Evolutionary conservation across 1,140 invertebrate genomes (phyloP).

Genomic region (Drosophila serrata): DNA sequence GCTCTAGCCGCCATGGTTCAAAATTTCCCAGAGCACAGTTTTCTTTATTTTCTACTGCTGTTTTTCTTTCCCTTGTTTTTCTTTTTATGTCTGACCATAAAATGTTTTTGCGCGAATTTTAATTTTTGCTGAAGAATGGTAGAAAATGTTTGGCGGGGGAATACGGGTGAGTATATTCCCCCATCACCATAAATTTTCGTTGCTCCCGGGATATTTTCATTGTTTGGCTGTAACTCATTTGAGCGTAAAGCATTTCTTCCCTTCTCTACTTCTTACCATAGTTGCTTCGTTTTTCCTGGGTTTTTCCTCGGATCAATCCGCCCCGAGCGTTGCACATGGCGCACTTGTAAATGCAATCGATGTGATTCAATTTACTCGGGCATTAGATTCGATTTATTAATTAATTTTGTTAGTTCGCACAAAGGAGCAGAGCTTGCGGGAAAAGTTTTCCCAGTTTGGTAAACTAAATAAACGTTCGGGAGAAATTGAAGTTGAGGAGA

Average conservation of each 20-base stretch:
- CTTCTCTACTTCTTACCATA: constrained; percentile 15
- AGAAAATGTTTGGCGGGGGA: constrained; percentile 14
- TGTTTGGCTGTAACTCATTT: constrained; percentile 79
- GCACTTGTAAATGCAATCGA: constrained; percentile 65
- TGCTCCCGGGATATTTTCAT: constrained; percentile 56
- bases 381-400: constrained; percentile 78
- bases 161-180: constrained; percentile 2
- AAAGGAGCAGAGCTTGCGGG: constrained; percentile 4
- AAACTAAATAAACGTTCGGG: constrained; percentile 22
- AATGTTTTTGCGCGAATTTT: constrained; percentile 77
- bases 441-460: constrained; percentile 23
- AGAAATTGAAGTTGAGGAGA: not conserved
- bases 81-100: constrained; percentile 73
- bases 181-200: constrained; percentile 42
- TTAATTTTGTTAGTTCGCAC: constrained; percentile 56
- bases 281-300: constrained; percentile 14
- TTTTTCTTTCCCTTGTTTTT: constrained; percentile 16
- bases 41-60: not conserved
- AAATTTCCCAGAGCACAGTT: constrained; percentile 25
- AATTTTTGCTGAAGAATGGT: constrained; percentile 54
- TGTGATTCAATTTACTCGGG: constrained; percentile 63
- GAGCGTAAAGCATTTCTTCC: constrained; percentile 64
- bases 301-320: constrained; percentile 17
- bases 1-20: constrained; percentile 59
- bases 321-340: constrained; percentile 51